A percentile compares a stretch with the other conserved stretches of the same genome.
Evolutionary conservation across 2,888 invertebrate genomes (phyloP).

Genomic region (Hirtodrosophila cameraria): DNA sequence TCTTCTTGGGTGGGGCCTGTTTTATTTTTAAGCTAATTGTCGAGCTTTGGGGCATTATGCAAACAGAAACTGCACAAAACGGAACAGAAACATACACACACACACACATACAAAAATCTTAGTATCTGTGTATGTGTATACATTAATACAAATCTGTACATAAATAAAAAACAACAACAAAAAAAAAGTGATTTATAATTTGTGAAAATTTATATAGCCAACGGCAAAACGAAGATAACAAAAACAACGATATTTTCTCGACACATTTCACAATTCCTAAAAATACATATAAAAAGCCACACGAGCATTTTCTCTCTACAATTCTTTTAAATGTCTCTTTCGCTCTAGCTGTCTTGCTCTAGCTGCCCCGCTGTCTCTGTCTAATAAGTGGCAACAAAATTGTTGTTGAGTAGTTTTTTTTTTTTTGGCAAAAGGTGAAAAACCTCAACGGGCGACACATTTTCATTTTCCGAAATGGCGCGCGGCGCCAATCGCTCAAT

Average conservation of each 20-base stretch:
- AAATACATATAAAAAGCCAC: conserved; percentile 67
- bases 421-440: conserved; percentile 68
- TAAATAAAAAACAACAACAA: conserved; percentile 45
- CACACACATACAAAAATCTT: conserved; percentile 4
- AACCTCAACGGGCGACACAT: conserved; percentile 63
- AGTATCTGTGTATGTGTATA: not conserved
- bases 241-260: conserved; percentile 41
- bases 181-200: conserved; percentile 62
- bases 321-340: not conserved
- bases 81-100: conserved; percentile 3
- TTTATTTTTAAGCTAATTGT: conserved; percentile 64
- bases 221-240: conserved; percentile 4
- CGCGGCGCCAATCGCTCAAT: conserved; percentile 68
- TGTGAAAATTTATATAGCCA: conserved; percentile 55
- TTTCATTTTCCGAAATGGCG: conserved; percentile 59
- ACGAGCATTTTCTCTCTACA: conserved; percentile 36
- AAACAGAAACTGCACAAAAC: conserved; percentile 39
- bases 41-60: conserved; percentile 56
- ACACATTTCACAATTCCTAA: conserved; percentile 66
- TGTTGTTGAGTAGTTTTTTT: conserved; percentile 47
- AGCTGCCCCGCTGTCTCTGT: not conserved
- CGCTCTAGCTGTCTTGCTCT: not conserved
- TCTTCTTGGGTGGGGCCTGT: conserved; percentile 56
- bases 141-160: not conserved
- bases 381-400: conserved; percentile 28